Evolutionary conservation across 2,888 invertebrate genomes (phyloP).

Genomic region (Coelinius sp.): DNA sequence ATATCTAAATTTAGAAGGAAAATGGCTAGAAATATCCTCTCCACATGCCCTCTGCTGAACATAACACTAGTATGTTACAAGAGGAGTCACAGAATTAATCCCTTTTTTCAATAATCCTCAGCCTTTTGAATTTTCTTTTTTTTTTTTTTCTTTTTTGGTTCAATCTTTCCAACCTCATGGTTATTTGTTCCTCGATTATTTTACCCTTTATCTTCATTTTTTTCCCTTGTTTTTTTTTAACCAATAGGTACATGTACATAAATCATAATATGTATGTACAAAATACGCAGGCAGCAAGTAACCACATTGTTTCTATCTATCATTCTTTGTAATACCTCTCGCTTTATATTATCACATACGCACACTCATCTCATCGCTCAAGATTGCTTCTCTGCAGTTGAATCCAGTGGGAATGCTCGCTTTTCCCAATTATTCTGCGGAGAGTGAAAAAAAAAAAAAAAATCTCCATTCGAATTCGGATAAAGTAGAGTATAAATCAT

Average conservation of each 20-base stretch:
- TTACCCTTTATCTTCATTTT: no score
- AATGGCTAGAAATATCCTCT: neutral
- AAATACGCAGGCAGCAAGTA: conserved; percentile 47
- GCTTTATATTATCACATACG: conserved; percentile 2
- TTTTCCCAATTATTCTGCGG: conserved; percentile 2
- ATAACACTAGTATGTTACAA: conserved; percentile 51
- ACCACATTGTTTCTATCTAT: conserved; percentile 42
- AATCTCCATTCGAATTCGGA: neutral
- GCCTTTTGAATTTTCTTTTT: conserved; percentile 1
- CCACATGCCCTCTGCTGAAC: conserved; percentile 36
- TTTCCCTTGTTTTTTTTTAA: conserved; percentile 37
- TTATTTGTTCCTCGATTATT: conserved; percentile 2
- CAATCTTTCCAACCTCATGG: neutral
- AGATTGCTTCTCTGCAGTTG: neutral
- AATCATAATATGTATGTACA: conserved; percentile 58
- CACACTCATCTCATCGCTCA: conserved; percentile 9
- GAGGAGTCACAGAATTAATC: conserved; percentile 41
- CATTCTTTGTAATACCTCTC: conserved; percentile 21
- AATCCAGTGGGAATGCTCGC: conserved; percentile 6
- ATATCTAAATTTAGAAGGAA: neutral
- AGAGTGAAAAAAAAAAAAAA: no score
- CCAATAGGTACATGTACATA: conserved; percentile 52
- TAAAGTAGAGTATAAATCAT: neutral
- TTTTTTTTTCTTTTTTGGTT: neutral
- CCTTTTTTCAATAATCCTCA: conserved; percentile 10